Base-by-base conservation (phyloP, 2,888 invertebrate genomes). In the Caenorhabditis sp. region DNA sequence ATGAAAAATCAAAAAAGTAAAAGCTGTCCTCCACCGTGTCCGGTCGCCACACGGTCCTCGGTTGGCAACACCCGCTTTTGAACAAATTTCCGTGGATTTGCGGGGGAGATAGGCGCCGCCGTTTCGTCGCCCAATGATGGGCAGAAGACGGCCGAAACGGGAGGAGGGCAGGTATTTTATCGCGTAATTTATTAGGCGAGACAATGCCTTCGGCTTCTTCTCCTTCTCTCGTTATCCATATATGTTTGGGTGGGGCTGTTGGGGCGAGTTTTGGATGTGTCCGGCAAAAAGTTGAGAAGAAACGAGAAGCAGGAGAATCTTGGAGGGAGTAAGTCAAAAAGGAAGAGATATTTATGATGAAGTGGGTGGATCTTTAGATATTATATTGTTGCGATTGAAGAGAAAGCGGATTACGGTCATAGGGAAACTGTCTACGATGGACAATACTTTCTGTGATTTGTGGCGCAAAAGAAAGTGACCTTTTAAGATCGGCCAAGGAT, bases 141-240 rank as follows among this genome's bases (percentile, higher is more conserved):
- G n/a, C 26, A 27, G 48, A 17, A 46, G 15, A 30, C 20, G 52
- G 37, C 5, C 26, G 45, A 20, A 20, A 1, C 26, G 22, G 30
- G 46, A 26, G 46, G 15, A 39, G 65, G 65, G 48, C 65, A 66
- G 65, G 65, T 66, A 66, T 66, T 66, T 66, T 66, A 66, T 66
- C 63, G 45, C 37, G 65, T 66, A 66, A 66, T 66, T 66, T 66
- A 66, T 66, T 56, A 66, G 56, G 45, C 65, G 65, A 66, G 56
- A 66, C 65, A 66, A 66, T 46, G 39, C 32, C 27, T n/a, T n/a
- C 30, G 6, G n/a, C 15, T 8, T 27, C 41, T 26, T 41, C 30
- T n/a, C 43, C 43, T 11, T 32, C 32, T 30, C 24, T 13, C 13
- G 35, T 56, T 17, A 41, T 41, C 41, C 41, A 20, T 58, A 15